Evolutionary conservation across 2,113 vertebrate species (phyloP).

Genomic region (Oreotrochilus melanogaster): DNA sequence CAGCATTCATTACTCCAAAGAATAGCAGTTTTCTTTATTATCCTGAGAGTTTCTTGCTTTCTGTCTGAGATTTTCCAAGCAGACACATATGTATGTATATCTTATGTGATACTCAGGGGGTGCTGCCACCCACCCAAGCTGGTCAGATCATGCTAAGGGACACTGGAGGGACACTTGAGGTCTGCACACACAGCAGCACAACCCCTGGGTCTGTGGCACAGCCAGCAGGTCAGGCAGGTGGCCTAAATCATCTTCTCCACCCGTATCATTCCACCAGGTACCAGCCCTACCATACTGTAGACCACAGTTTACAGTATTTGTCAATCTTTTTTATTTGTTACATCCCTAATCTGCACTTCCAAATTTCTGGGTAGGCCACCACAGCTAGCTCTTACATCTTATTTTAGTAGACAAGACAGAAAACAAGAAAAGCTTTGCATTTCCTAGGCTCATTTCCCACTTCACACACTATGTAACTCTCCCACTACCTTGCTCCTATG

Average conservation of each 20-base stretch:
- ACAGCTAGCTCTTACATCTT: fast-evolving
- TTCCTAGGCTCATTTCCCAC: background rate
- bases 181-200: background rate
- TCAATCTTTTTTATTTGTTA: background rate
- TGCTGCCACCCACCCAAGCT: fast-evolving
- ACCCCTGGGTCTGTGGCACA: fast-evolving
- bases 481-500: background rate
- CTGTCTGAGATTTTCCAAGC: background rate
- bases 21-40: background rate
- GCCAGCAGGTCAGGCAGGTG: background rate
- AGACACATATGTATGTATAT: fast-evolving
- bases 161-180: fast-evolving
- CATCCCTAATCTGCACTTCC: background rate
- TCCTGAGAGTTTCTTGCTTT: fast-evolving
- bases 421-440: background rate
- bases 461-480: background rate
- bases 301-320: background rate
- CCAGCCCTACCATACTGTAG: background rate
- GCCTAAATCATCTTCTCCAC: background rate
- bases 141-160: fast-evolving
- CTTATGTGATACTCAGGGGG: fast-evolving
- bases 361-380: background rate
- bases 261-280: background rate
- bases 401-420: background rate
- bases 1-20: background rate